phyloP scores from a whole-genome alignment of 2,113 vertebrate genomes.

The Haemorhous mexicanus region DNA sequence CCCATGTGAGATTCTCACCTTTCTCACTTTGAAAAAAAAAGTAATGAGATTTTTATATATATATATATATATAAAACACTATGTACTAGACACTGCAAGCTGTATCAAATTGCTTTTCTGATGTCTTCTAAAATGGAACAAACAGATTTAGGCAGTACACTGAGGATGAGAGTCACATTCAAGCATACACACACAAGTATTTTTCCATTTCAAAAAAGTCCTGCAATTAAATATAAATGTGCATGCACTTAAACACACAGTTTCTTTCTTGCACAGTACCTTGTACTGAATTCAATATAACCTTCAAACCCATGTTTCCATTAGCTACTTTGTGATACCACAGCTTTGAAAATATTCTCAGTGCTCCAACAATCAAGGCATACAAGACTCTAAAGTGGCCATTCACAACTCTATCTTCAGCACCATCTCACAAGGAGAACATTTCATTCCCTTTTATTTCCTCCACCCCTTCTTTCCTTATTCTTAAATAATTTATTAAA shows the following conservation, averaged over 20 bases:
- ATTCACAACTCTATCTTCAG: background rate
- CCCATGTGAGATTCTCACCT: background rate
- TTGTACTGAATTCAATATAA: background rate
- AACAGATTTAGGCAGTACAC: background rate
- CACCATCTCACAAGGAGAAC: background rate
- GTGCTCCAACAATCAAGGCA: background rate
- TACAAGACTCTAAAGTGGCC: background rate
- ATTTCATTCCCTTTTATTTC: background rate
- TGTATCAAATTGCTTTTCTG: background rate
- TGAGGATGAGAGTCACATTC: background rate
- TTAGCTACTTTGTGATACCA: background rate
- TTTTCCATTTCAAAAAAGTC: background rate
- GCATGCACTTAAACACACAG: background rate
- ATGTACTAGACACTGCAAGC: background rate
- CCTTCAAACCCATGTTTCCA: background rate
- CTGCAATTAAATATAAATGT: conserved; percentile 24
- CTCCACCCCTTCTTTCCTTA: background rate
- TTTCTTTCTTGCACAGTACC: background rate
- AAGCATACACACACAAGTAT: background rate
- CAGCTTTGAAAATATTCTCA: background rate
- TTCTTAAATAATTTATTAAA: background rate
- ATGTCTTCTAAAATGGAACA: background rate
- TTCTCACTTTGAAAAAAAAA: background rate
- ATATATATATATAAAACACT: background rate
- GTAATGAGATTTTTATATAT: too few relatives aligned